Evolutionary conservation across 2,797 vertebrate species (phyloP).

Genomic region (Helarctos malayanus): DNA sequence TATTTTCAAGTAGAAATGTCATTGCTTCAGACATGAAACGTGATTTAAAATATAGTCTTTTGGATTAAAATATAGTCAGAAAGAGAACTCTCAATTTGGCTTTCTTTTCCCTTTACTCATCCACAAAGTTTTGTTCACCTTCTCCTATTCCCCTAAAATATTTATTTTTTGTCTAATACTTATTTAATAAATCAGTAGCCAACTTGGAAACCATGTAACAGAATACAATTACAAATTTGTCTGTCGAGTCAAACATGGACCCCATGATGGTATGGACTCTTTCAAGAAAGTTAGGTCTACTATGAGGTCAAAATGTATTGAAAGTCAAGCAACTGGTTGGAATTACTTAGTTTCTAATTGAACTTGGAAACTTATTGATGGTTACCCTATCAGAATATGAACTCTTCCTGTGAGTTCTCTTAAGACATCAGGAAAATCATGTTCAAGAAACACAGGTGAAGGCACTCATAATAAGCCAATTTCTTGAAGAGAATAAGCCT

Average conservation of each 20-base stretch:
- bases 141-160: neutral
- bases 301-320: neutral
- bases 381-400: neutral
- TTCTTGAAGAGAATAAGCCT: neutral
- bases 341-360: neutral
- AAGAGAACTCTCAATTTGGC: neutral
- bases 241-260: neutral
- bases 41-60: conserved; percentile 54
- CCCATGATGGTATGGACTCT: neutral
- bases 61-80: conserved; percentile 43
- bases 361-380: neutral
- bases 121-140: neutral
- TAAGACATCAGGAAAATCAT: neutral
- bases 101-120: neutral
- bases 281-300: neutral
- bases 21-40: neutral
- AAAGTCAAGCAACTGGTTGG: neutral
- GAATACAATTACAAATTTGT: neutral
- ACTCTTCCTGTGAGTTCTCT: neutral
- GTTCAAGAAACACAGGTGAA: conserved; percentile 24
- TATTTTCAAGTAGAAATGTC: conserved; percentile 50
- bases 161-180: neutral
- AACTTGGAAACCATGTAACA: neutral
- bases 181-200: neutral
- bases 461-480: neutral